Evolutionary conservation across 2,113 vertebrate genomes (phyloP).

Genomic region (Ciconia boyciana): DNA sequence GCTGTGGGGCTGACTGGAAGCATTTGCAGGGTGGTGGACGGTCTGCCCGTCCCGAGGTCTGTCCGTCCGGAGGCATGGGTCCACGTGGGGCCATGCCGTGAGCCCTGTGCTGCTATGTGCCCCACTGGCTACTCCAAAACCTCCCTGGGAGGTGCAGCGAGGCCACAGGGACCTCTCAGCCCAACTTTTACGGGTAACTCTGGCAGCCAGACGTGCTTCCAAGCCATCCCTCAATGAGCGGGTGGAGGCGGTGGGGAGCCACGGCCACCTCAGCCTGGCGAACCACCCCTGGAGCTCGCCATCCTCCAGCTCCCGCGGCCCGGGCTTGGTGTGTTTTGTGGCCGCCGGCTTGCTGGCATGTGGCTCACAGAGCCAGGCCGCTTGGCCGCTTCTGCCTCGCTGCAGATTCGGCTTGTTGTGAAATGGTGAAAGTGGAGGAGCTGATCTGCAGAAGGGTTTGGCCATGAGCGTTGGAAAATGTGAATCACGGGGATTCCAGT

Average conservation of each 20-base stretch:
- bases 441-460: background rate
- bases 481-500: conserved; percentile 56
- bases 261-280: background rate
- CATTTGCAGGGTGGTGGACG: background rate
- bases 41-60: background rate
- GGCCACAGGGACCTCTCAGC: background rate
- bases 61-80: accelerated
- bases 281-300: background rate
- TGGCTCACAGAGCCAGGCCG: background rate
- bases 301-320: background rate
- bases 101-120: accelerated
- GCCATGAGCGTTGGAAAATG: conserved; percentile 44
- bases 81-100: accelerated
- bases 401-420: background rate
- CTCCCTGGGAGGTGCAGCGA: background rate
- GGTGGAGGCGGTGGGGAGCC: background rate
- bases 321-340: background rate
- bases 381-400: background rate
- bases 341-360: accelerated
- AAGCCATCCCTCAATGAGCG: background rate
- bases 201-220: background rate
- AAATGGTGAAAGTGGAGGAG: background rate
- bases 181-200: background rate
- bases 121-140: background rate
- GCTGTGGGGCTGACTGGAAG: background rate